phyloP scores from a whole-genome alignment of 92 coral and sea anemone genomes.

The Parazoanthus darwini region DNA sequence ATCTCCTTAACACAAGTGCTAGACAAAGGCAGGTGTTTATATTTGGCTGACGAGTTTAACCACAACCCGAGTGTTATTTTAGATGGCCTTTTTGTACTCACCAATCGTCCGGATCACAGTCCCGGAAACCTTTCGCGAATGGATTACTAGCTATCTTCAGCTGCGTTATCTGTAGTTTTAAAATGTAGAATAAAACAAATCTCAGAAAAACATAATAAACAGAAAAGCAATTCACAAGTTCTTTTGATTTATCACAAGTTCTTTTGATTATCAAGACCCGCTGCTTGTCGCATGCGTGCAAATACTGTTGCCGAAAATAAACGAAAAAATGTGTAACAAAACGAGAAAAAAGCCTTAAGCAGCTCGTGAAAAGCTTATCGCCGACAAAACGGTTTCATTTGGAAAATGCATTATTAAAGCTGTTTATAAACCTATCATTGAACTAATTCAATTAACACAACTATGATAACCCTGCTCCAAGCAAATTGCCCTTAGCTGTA shows the following conservation, averaged over 20 bases:
- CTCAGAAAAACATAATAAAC: not conserved
- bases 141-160: conserved; percentile 99
- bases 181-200: not conserved
- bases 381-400: not conserved
- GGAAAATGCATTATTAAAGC: not conserved
- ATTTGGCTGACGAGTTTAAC: not conserved
- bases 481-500: no score
- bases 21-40: not conserved
- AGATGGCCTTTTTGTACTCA: conserved; percentile 40
- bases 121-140: conserved; percentile 98
- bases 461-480: not conserved
- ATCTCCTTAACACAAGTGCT: not conserved
- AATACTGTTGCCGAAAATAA: no score
- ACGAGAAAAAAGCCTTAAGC: not conserved
- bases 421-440: not conserved
- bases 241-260: no score
- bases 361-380: not conserved
- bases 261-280: no score
- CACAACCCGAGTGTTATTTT: not conserved
- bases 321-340: not conserved
- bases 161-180: conserved; percentile 81
- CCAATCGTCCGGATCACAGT: conserved; percentile 99
- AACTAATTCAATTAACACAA: no score
- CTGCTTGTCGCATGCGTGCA: no score
- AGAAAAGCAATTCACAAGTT: not conserved